Conservation (phyloP, 2,888 invertebrate species). For the Hemaris fuciformis region DNA sequence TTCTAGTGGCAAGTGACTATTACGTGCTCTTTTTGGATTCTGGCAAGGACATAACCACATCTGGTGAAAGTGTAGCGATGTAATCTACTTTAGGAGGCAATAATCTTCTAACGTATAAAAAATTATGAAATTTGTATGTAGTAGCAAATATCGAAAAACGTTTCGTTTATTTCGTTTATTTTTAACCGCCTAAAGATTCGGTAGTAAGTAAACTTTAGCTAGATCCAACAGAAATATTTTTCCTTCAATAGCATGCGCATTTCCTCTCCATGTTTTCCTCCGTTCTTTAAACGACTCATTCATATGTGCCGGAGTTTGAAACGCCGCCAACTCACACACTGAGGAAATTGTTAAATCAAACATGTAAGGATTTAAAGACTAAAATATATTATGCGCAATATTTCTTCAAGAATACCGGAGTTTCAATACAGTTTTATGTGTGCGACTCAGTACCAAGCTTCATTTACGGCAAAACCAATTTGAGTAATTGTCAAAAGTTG, state of each 20-base stretch:
- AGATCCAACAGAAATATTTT: neutral
- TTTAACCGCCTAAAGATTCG: too few species aligned
- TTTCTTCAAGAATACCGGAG: neutral
- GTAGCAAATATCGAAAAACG: too few species aligned
- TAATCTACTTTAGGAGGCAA: too few species aligned
- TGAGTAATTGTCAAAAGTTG: too few species aligned
- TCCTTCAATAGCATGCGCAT: neutral
- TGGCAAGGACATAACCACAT: too few species aligned
- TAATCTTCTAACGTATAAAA: too few species aligned
- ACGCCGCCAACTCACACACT: neutral
- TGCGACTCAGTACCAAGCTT: neutral
- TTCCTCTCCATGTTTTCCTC: neutral
- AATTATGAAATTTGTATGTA: too few species aligned
- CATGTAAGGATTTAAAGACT: conserved; percentile 1
- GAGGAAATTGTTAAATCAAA: conserved; percentile 4
- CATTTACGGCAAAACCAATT: neutral
- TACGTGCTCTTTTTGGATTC: too few species aligned
- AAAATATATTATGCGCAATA: neutral
- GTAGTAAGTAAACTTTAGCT: neutral
- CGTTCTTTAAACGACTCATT: neutral
- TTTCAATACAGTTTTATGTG: neutral
- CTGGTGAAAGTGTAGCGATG: too few species aligned
- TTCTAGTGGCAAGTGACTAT: too few species aligned
- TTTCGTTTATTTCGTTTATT: too few species aligned
- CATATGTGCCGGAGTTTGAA: neutral